These are phyloP conservation scores for Corythaeola cristata DNA, from an alignment of 2,113 vertebrate species.

Conservation along the genomic window DNA sequence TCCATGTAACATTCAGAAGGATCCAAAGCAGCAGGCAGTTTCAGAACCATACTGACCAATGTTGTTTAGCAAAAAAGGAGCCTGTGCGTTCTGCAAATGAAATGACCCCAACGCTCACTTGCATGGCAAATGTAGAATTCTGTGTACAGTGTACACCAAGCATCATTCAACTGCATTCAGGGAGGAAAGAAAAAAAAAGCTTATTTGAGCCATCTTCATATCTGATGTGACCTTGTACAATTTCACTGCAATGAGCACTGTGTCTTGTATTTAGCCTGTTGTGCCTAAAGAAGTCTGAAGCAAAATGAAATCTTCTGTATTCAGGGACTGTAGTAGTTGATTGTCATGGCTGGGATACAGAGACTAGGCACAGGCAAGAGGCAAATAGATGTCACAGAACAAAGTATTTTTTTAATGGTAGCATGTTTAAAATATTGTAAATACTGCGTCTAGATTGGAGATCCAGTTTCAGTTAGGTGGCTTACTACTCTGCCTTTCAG, in stretches of 20 bases:
- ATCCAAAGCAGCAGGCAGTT: background rate
- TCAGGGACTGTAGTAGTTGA: background rate
- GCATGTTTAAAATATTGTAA: background rate
- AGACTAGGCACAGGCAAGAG: background rate
- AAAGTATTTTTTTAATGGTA: background rate
- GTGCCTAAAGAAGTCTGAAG: background rate
- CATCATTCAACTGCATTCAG: background rate
- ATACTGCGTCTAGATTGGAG: background rate
- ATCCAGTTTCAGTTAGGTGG: background rate
- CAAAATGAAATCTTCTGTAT: background rate
- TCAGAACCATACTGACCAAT: constrained; percentile 26
- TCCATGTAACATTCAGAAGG: background rate
- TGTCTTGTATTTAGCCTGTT: background rate
- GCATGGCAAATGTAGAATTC: background rate
- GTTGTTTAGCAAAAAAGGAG: constrained; percentile 14
- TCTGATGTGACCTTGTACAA: background rate
- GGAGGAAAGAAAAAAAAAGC: background rate
- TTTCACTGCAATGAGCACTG: background rate
- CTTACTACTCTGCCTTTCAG: background rate
- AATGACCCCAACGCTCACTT: background rate
- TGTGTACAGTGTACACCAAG: background rate
- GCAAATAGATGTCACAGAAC: background rate
- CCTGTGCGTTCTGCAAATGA: constrained; percentile 23
- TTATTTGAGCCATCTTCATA: background rate
- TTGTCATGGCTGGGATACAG: background rate